These are phyloP conservation scores for Rhineura floridana DNA, from an alignment of 2,113 vertebrate genomes.

Conservation along the genomic window DNA sequence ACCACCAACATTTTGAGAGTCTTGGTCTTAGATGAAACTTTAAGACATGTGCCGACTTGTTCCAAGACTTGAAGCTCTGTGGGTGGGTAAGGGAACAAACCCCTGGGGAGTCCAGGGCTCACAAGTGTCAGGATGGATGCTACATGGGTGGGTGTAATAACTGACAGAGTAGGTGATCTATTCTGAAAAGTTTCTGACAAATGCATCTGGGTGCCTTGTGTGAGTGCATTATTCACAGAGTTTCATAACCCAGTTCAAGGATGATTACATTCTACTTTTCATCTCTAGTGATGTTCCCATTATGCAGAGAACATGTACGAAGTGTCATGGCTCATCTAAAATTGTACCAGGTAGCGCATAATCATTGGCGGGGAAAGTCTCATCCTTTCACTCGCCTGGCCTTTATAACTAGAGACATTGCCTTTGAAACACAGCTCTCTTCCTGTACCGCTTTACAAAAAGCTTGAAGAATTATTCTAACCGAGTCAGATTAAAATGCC, in stretches of 20 bases:
- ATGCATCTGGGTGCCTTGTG: neutral
- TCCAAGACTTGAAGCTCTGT: neutral
- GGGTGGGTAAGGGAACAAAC: neutral
- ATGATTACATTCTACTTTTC: conserved; percentile 1
- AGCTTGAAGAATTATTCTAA: conserved; percentile 14
- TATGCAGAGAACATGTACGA: conserved; percentile 8
- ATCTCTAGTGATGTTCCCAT: conserved; percentile 16
- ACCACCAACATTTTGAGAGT: neutral
- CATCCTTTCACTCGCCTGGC: conserved; percentile 8
- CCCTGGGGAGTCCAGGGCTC: neutral
- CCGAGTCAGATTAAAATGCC: conserved; percentile 23
- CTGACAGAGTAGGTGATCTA: neutral
- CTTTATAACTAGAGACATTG: conserved; percentile 22
- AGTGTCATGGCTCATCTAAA: conserved; percentile 17
- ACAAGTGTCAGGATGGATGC: neutral
- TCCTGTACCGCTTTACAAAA: conserved; percentile 3
- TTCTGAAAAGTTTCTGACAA: neutral
- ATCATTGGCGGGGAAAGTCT: neutral
- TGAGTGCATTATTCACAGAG: conserved; percentile 5
- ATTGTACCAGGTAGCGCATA: conserved; percentile 13
- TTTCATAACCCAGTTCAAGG: conserved; percentile 7
- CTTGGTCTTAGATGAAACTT: neutral
- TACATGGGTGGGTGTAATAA: neutral
- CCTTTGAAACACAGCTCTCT: conserved; percentile 6
- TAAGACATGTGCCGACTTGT: too few relatives aligned